A percentile compares a stretch with the other conserved stretches of the same genome.
These are phyloP conservation scores for Lytechinus pictus DNA, from an alignment of 35 echinoderm and acorn worm species.

Conservation along the genomic window DNA sequence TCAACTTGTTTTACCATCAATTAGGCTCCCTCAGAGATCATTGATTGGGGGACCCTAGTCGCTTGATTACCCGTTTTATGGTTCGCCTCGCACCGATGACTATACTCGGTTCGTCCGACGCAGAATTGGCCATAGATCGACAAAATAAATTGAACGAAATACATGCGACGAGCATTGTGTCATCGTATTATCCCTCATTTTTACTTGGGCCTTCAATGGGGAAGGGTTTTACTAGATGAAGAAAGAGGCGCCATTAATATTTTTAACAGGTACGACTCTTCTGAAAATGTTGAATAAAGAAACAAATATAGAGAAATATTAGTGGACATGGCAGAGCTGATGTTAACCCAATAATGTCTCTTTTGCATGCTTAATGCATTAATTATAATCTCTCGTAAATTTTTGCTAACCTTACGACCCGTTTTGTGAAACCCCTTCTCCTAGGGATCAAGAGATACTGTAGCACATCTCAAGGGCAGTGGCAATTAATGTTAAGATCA, in stretches of 20 bases:
- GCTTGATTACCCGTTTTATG: constrained; percentile 1
- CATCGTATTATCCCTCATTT: neutral
- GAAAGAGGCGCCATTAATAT: neutral
- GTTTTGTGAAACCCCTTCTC: neutral
- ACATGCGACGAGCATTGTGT: constrained; percentile 9
- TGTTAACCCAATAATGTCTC: too few relatives aligned
- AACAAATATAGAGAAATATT: too few relatives aligned
- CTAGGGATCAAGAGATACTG: neutral
- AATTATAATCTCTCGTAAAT: too few relatives aligned
- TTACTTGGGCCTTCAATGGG: neutral
- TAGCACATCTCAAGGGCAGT: neutral
- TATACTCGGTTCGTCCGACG: neutral
- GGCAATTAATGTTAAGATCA: neutral
- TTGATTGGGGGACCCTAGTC: neutral
- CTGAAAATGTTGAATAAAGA: too few relatives aligned
- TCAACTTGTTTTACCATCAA: constrained; percentile 12
- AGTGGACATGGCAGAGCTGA: too few relatives aligned
- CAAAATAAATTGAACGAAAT: neutral
- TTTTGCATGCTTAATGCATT: too few relatives aligned
- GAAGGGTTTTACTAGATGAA: neutral
- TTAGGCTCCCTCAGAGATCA: neutral
- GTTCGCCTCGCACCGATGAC: neutral
- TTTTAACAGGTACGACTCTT: too few relatives aligned
- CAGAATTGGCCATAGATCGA: neutral
- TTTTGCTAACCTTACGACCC: too few relatives aligned